phyloP scores from a whole-genome alignment of 2,797 vertebrate genomes.

The Chloroceryle amazona region DNA sequence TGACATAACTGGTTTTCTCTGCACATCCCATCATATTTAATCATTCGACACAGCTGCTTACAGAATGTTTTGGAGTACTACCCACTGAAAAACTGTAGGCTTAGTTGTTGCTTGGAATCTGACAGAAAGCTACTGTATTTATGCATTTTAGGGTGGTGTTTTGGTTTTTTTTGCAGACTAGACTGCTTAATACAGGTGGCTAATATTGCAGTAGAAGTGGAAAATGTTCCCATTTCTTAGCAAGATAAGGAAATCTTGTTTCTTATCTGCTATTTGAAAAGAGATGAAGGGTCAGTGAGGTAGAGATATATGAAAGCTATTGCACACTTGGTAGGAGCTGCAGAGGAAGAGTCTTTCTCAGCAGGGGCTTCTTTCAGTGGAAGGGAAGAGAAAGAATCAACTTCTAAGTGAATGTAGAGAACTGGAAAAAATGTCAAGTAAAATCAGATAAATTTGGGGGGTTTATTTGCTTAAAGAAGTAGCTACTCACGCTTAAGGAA shows the following conservation, averaged over 20 bases:
- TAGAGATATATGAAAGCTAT: conserved; percentile 23
- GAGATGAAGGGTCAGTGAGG: conserved; percentile 35
- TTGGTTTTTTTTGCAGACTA: not conserved
- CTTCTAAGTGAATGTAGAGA: not conserved
- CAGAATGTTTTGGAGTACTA: not conserved
- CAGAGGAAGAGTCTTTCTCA: not conserved
- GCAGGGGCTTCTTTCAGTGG: not conserved
- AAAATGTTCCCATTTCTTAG: conserved; percentile 24
- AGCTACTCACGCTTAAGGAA: not conserved
- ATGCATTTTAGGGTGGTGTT: not conserved
- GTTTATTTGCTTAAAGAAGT: conserved; percentile 33
- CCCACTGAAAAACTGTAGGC: not conserved
- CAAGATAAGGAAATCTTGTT: conserved; percentile 57
- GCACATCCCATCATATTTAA: conserved; percentile 9
- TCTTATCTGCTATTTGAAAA: conserved; percentile 51
- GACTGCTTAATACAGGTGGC: not conserved
- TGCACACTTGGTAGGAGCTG: not conserved
- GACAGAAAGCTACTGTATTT: not conserved
- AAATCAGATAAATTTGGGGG: not conserved
- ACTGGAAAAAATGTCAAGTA: conserved; percentile 14
- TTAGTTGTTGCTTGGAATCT: not conserved
- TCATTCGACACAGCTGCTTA: not conserved
- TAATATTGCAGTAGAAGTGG: not conserved
- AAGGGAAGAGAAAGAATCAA: conserved; percentile 1
- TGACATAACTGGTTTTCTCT: conserved; percentile 29